phyloP scores from a whole-genome alignment of 2,888 invertebrate species.

The Lissocephala sabroskyi region DNA sequence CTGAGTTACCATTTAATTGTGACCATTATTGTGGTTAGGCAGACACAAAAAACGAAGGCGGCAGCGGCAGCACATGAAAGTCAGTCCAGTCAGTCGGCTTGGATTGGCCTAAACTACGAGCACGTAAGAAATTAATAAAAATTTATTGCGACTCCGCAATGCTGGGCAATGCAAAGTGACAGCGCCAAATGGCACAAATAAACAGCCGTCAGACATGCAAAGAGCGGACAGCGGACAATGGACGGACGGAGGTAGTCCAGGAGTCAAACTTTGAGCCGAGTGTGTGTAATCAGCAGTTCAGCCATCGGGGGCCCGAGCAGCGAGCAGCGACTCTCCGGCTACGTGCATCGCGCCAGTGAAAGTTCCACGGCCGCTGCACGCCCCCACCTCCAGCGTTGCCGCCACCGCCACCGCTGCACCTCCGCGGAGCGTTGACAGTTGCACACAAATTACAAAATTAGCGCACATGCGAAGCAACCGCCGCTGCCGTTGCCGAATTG shows the following conservation, averaged over 20 bases:
- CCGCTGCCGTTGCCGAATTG: conserved; percentile 17
- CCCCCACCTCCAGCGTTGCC: conserved; percentile 15
- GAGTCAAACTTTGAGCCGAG: neutral
- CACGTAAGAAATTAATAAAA: conserved; percentile 14
- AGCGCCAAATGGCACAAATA: conserved; percentile 22
- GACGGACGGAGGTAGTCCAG: neutral
- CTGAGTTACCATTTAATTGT: too few relatives aligned
- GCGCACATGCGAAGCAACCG: conserved; percentile 40
- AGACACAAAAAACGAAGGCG: too few relatives aligned
- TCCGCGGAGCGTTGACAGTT: conserved; percentile 45
- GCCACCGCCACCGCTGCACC: conserved; percentile 11
- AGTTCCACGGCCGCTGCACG: neutral
- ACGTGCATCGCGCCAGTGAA: conserved; percentile 1
- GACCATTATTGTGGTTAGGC: too few relatives aligned
- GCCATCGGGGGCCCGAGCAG: too few relatives aligned
- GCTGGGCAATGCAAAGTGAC: conserved; percentile 22
- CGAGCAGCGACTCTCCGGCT: too few relatives aligned
- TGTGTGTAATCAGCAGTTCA: neutral
- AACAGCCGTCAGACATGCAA: conserved; percentile 38
- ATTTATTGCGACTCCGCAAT: conserved; percentile 22
- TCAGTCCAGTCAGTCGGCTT: too few relatives aligned
- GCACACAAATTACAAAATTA: conserved; percentile 55
- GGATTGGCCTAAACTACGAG: too few relatives aligned
- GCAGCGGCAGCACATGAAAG: too few relatives aligned
- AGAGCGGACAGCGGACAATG: conserved; percentile 20